Conservation (phyloP, 35 echinoderm and acorn worm species). For the Acanthaster planci region DNA sequence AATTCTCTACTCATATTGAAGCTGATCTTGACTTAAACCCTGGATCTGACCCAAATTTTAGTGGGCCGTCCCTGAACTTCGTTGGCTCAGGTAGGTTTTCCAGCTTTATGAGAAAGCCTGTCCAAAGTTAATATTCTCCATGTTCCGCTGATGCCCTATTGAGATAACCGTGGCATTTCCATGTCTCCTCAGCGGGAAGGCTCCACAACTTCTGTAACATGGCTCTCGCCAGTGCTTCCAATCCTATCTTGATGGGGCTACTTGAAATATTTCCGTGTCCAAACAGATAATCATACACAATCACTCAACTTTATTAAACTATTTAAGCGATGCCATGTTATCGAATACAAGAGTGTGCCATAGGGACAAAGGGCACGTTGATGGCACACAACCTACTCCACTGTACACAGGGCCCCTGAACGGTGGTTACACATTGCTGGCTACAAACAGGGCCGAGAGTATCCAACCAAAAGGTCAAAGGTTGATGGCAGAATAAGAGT, state of each 20-base stretch:
- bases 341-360: not conserved
- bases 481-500: constrained; percentile 17
- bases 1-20: no score
- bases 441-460: not conserved
- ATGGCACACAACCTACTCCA: not conserved
- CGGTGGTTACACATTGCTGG: not conserved
- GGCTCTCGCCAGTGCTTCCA: not conserved
- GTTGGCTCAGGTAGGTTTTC: no score
- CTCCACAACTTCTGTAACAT: no score
- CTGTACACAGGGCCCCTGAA: not conserved
- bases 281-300: constrained; percentile 29
- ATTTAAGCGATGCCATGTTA: not conserved
- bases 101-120: no score
- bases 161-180: no score
- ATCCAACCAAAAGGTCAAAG: constrained; percentile 22
- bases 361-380: constrained; percentile 4
- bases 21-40: no score
- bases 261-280: constrained; percentile 33
- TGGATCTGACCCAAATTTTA: no score
- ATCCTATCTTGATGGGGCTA: constrained; percentile 6
- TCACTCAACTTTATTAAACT: constrained; percentile 30
- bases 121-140: no score
- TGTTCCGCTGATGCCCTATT: no score
- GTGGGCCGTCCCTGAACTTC: no score
- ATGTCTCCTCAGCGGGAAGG: no score